These are phyloP conservation scores for Brachypodius melanocephalos DNA, from an alignment of 2,113 vertebrate genomes.

Conservation along the genomic window DNA sequence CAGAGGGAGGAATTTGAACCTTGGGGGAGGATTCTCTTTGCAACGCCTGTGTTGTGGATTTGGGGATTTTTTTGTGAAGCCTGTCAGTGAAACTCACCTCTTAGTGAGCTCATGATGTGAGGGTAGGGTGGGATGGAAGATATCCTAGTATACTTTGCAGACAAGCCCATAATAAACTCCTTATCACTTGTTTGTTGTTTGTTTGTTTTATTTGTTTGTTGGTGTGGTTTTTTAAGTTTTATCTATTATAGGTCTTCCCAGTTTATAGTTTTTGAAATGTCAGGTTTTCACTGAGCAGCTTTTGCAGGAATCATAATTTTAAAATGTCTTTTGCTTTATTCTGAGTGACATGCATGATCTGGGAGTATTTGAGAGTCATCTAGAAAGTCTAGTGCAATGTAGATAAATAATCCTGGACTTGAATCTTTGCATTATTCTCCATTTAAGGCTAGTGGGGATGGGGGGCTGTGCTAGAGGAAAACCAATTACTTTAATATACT, in stretches of 20 bases:
- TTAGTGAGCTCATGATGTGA: background rate
- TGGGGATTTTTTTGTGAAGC: background rate
- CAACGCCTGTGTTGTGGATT: background rate
- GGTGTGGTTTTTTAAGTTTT: background rate
- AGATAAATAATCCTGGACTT: background rate
- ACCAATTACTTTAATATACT: background rate
- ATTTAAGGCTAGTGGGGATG: background rate
- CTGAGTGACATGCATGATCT: background rate
- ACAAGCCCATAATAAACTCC: background rate
- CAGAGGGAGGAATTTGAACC: background rate
- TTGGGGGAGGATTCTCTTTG: background rate
- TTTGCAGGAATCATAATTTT: background rate
- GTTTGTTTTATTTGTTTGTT: no score
- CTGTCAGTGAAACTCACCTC: background rate
- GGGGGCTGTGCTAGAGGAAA: background rate
- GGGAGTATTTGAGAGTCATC: background rate
- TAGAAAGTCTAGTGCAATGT: background rate
- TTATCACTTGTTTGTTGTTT: background rate
- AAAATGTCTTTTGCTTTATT: background rate
- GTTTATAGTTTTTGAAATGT: background rate
- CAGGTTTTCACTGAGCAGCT: background rate
- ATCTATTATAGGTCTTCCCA: background rate
- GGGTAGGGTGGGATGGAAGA: background rate
- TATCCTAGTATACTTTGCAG: background rate
- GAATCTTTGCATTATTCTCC: background rate